Base-by-base conservation (phyloP, 1,140 invertebrate species). In the Temnothorax longispinosus region DNA sequence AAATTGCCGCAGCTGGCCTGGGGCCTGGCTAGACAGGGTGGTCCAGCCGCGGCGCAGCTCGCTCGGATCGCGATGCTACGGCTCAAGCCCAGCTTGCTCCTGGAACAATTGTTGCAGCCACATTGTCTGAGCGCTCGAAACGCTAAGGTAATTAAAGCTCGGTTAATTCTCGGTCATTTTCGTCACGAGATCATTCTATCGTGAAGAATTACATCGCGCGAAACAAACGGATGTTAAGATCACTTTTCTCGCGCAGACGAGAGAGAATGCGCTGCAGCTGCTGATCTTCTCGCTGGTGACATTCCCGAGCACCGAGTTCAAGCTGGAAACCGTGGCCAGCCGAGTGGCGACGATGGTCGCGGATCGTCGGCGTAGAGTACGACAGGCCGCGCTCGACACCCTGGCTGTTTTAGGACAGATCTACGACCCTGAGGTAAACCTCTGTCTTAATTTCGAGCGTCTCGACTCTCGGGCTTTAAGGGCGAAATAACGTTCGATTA, bases 281-380 rank as follows among this genome's bases (percentile, higher is more conserved):
- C 95, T 98, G 35, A 97, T 98, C 86, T 97, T 97, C 84, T 97
- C 97, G 3, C 93, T 98, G 62, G 96, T 98, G 87, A 97, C 97
- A 32, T 98, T 98, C 94, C 98, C 98, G 3, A 97, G 97, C 92
- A 97, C 97, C 60, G 97, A 98, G 78, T 97, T 98, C 93, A 97
- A 98, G 94, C 96, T 98, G 35, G 93, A 95, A 15, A 95, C 94
- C 10, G 95, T 98, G 13, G 96, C 97, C 47, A 92, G 94, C 18
- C 94, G 96, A 87, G 96, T 96, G 13, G 96, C 96, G 18, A 95
- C 95, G 54, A 96, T 96, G 74, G 95, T 98, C 21, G 95, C 96
- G 32, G 97, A 98, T 95, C 95, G 96, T 2, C 97, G 97, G 90
- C 95, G 97, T 77, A 95, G 97, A 88, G 97, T 98, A 0, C 95